phyloP scores from a whole-genome alignment of 2,888 invertebrate genomes.

The Hipparchia sbordonii region DNA sequence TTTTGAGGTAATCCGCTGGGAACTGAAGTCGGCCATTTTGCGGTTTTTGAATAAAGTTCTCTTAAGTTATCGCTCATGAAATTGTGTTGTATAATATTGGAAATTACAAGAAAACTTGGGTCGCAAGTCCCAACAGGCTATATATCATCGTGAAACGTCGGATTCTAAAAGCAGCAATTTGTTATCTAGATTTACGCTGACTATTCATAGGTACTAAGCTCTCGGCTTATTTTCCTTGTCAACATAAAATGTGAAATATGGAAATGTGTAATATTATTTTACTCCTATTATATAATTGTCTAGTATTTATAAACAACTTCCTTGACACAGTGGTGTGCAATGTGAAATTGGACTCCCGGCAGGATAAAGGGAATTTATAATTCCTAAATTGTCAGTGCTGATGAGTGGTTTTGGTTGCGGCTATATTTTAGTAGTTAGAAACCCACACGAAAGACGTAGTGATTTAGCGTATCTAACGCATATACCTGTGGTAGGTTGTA shows the following conservation, averaged over 20 bases:
- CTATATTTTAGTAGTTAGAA: too few species aligned
- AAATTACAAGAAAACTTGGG: neutral
- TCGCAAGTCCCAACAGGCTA: neutral
- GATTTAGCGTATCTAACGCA: too few species aligned
- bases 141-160: slow-evolving; percentile 15
- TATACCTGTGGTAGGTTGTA: too few species aligned
- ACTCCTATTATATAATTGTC: too few species aligned
- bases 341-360: too few species aligned
- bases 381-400: too few species aligned
- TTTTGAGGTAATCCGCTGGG: neutral
- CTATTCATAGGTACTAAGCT: neutral
- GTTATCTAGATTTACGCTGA: slow-evolving; percentile 7
- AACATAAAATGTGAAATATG: neutral
- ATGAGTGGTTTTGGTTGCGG: too few species aligned
- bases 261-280: neutral
- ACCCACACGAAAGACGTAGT: too few species aligned
- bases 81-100: slow-evolving; percentile 13
- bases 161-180: slow-evolving; percentile 17
- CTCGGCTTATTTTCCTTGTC: slow-evolving; percentile 8
- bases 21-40: slow-evolving; percentile 6
- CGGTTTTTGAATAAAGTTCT: neutral
- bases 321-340: too few species aligned
- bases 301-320: too few species aligned
- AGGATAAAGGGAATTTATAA: too few species aligned
- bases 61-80: neutral